Base-by-base conservation (phyloP, 1,140 invertebrate genomes). In the Diorhabda carinulata region DNA sequence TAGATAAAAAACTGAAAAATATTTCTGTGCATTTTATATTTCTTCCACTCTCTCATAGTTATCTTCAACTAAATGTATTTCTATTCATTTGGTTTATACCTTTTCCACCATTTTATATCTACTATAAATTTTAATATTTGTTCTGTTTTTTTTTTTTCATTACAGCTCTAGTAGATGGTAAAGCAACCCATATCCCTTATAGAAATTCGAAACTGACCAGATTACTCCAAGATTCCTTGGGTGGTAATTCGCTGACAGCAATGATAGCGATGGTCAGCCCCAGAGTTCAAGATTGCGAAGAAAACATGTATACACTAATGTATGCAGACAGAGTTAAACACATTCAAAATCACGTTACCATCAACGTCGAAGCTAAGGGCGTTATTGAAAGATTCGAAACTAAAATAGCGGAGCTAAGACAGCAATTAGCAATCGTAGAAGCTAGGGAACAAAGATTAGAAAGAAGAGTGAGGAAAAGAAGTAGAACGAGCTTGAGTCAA, bases 141-240 rank as follows among this genome's bases (percentile, higher is more conserved):
- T 25, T 25, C 25, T 25, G 25, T 25, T 25, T 25, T 25, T 25
- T 25, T 25, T 25, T 25, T 25, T 25, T 25, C 25, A 25, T 25
- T 25, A 25, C 25, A 52, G 89, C 94, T 4, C 83, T 99, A 10
- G 95, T 98, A 5, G 95, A 98, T 81, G 88, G 89, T 74, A 89
- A 92, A 64, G 91, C 93, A 0, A 86, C 87, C 67, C 96, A 98
- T 81, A 87, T 99, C 74, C 97, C 97, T 0, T 99, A 98, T 81
- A 86, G 94, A 73, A 96, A 97, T 83, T 96, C 94, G 2, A 98
- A 98, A 82, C 82, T 98, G 3, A 98, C 96, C 0, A 83, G 96
- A 44, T 83, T 98, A 96, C 83, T 98, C 57, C 94, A 97, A 85
- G 95, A 97, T 83, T 97, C 94, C 1, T 83, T 97, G 8, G 95